Evolutionary conservation across 2,113 vertebrate genomes (phyloP).

Genomic region (Corythaeola cristata): DNA sequence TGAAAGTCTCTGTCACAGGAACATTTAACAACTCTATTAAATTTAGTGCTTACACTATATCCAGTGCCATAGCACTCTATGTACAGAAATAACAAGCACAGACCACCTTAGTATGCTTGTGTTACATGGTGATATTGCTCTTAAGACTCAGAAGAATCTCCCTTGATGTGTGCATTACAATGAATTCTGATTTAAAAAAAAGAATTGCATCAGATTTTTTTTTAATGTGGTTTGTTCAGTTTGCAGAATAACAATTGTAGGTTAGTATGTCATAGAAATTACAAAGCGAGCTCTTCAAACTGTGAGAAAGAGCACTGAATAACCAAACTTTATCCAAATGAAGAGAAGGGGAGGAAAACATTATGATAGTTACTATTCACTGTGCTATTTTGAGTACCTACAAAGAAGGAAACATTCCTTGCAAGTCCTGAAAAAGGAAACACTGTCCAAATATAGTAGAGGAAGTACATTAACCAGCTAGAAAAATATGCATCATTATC

Average conservation of each 20-base stretch:
- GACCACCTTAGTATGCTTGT: background rate
- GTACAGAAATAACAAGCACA: background rate
- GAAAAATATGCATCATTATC: background rate
- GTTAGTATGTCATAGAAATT: background rate
- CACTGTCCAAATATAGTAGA: background rate
- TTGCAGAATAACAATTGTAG: background rate
- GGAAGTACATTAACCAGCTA: background rate
- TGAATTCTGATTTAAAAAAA: background rate
- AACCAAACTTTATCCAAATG: background rate
- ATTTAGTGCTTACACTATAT: background rate
- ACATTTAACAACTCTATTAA: background rate
- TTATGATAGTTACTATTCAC: background rate
- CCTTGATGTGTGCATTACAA: background rate
- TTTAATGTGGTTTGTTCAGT: background rate
- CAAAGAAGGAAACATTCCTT: background rate
- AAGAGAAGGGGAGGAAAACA: background rate
- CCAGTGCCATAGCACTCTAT: background rate
- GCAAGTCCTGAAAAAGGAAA: background rate
- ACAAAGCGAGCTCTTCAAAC: background rate
- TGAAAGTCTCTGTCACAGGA: background rate
- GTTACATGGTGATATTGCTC: background rate
- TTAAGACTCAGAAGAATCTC: background rate
- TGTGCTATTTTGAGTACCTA: background rate
- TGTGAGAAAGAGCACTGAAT: background rate
- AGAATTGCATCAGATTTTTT: background rate